A percentile compares a stretch with the other conserved stretches of the same genome.
phyloP scores from a whole-genome alignment of 2,888 invertebrate genomes.

The Drosophila trichaetosa region DNA sequence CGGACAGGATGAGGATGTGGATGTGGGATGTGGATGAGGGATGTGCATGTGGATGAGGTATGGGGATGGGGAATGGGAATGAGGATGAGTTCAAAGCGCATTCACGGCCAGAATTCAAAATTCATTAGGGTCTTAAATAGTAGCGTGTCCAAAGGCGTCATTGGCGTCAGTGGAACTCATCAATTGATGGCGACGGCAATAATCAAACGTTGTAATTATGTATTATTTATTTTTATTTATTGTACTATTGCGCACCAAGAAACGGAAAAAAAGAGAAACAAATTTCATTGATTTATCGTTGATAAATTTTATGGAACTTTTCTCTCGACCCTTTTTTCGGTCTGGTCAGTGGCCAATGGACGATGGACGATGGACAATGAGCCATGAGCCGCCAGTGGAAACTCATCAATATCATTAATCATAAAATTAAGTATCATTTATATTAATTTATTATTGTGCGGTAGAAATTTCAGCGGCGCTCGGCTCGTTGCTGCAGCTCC shows the following conservation, averaged over 20 bases:
- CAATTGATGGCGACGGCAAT: conserved; percentile 39
- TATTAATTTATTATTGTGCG: conserved; percentile 82
- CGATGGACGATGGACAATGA: background rate
- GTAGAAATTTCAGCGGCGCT: conserved; percentile 72
- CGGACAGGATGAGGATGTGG: conserved; percentile 1
- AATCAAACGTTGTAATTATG: conserved; percentile 77
- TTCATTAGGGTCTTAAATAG: conserved; percentile 32
- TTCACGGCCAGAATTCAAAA: conserved; percentile 18
- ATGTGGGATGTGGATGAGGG: background rate
- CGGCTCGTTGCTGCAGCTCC: conserved; percentile 40
- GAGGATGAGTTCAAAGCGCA: conserved; percentile 18
- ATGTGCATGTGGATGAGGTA: background rate
- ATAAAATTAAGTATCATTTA: conserved; percentile 83
- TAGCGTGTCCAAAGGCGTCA: conserved; percentile 55
- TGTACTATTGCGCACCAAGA: conserved; percentile 61
- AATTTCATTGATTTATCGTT: conserved; percentile 73
- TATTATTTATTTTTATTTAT: conserved; percentile 80
- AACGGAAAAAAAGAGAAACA: background rate
- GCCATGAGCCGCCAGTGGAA: conserved; percentile 56
- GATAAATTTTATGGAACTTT: conserved; percentile 74
- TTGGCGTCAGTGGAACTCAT: conserved; percentile 60
- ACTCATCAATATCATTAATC: conserved; percentile 82
- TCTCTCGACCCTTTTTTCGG: conserved; percentile 52
- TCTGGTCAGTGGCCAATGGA: conserved; percentile 10
- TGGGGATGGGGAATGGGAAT: background rate